Evolutionary conservation across 2,888 invertebrate genomes (phyloP).

Genomic region (Xestia sexstrigata): DNA sequence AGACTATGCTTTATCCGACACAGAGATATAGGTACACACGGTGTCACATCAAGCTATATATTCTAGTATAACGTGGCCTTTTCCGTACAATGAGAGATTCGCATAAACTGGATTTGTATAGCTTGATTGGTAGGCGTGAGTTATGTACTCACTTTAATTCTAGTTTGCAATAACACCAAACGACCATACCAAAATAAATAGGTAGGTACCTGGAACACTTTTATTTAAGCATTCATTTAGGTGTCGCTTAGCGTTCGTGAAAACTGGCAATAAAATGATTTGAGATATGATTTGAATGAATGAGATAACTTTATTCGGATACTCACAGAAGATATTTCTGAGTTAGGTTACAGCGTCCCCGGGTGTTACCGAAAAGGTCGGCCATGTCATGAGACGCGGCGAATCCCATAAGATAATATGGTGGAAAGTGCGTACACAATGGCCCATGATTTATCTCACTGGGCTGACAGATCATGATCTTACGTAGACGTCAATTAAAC

Average conservation of each 20-base stretch:
- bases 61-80: too few species aligned
- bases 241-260: not conserved
- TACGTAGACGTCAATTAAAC: constrained; percentile 8
- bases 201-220: not conserved
- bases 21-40: too few species aligned
- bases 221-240: not conserved
- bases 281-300: too few species aligned
- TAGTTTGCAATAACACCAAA: too few species aligned
- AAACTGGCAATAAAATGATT: too few species aligned
- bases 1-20: not conserved
- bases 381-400: constrained; percentile 26
- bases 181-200: too few species aligned
- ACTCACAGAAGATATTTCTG: not conserved
- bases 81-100: too few species aligned
- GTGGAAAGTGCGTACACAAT: constrained; percentile 47
- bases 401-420: constrained; percentile 32
- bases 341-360: not conserved
- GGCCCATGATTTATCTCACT: constrained; percentile 25
- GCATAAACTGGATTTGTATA: too few species aligned
- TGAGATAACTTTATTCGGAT: constrained; percentile 13
- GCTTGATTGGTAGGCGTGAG: too few species aligned
- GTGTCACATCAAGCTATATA: too few species aligned
- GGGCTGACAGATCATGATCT: not conserved
- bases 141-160: too few species aligned
- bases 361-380: constrained; percentile 21